phyloP scores from a whole-genome alignment of 1,140 invertebrate genomes.

The Homalodisca vitripennis region DNA sequence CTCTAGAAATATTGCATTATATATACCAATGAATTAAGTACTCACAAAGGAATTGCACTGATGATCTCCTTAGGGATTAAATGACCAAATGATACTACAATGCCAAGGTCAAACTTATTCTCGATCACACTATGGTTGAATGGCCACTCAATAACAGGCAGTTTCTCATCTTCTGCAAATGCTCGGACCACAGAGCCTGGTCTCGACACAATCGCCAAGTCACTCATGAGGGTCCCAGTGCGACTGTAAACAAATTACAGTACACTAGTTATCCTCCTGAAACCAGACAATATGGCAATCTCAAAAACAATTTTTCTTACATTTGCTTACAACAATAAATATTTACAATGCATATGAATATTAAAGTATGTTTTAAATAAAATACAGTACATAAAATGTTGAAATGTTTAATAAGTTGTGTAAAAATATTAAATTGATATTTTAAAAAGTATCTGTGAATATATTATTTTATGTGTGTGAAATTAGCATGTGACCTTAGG shows the following conservation, averaged over 20 bases:
- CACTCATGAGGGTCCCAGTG: constrained; percentile 46
- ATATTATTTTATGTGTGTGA: too few species aligned
- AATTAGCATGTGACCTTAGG: too few species aligned
- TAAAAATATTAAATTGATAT: too few species aligned
- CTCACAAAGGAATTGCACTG: constrained; percentile 61
- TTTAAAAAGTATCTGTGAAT: too few species aligned
- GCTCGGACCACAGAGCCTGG: constrained; percentile 52
- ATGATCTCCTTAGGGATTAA: constrained; percentile 65
- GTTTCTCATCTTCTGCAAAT: constrained; percentile 52
- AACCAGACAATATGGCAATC: too few species aligned
- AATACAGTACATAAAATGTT: too few species aligned
- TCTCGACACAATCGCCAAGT: constrained; percentile 61
- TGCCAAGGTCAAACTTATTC: constrained; percentile 59
- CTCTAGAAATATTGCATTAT: neutral
- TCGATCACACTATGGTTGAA: constrained; percentile 38
- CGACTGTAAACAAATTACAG: constrained; percentile 42
- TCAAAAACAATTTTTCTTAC: too few species aligned
- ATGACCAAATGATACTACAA: constrained; percentile 72
- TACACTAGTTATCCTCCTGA: too few species aligned
- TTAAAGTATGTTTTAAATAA: too few species aligned
- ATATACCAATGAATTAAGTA: constrained; percentile 33
- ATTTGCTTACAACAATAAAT: too few species aligned
- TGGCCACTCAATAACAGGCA: constrained; percentile 60
- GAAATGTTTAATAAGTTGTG: too few species aligned
- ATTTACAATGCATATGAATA: too few species aligned